Conservation (phyloP, 1,140 invertebrate genomes). For the Drosophila nigrodunni region DNA sequence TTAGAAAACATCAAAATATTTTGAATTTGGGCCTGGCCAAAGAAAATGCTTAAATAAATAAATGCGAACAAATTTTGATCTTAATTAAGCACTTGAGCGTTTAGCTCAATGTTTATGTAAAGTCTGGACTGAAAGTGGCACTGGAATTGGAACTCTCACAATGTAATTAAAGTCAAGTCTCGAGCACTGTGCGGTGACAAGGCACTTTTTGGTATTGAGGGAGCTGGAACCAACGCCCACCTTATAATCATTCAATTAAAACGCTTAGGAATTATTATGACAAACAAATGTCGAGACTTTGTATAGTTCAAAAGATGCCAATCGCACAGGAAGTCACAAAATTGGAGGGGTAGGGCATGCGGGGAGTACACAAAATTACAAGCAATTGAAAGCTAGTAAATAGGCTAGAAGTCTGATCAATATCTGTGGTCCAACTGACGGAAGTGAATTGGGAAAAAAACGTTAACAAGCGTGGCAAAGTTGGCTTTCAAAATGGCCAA, state of each 20-base stretch:
- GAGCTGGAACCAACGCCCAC: constrained; percentile 63
- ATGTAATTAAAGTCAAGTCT: constrained; percentile 56
- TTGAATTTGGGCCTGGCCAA: constrained; percentile 35
- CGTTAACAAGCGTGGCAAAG: constrained; percentile 50
- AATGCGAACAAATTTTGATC: constrained; percentile 63
- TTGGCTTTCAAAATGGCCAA: constrained; percentile 25
- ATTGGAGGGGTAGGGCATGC: constrained; percentile 4
- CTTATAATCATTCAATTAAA: constrained; percentile 80
- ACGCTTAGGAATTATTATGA: constrained; percentile 79
- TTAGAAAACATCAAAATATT: constrained; percentile 81
- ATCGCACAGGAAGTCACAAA: constrained; percentile 67
- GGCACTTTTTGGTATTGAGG: constrained; percentile 38
- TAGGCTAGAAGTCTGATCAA: constrained; percentile 35
- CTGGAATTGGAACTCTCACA: constrained; percentile 21
- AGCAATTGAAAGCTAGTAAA: constrained; percentile 59
- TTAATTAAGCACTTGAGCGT: constrained; percentile 80
- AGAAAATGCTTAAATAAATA: constrained; percentile 78
- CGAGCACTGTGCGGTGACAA: constrained; percentile 68
- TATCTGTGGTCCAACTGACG: constrained; percentile 57
- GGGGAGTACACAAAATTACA: constrained; percentile 57
- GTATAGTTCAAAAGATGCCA: constrained; percentile 62
- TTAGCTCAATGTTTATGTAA: constrained; percentile 68
- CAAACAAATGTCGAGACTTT: constrained; percentile 70
- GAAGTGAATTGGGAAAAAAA: constrained; percentile 59
- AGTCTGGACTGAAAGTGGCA: constrained; percentile 44